A percentile compares a stretch with the other conserved stretches of the same genome.
Evolutionary conservation across 2,888 invertebrate species (phyloP).

Genomic region (Hybos culiciformis): DNA sequence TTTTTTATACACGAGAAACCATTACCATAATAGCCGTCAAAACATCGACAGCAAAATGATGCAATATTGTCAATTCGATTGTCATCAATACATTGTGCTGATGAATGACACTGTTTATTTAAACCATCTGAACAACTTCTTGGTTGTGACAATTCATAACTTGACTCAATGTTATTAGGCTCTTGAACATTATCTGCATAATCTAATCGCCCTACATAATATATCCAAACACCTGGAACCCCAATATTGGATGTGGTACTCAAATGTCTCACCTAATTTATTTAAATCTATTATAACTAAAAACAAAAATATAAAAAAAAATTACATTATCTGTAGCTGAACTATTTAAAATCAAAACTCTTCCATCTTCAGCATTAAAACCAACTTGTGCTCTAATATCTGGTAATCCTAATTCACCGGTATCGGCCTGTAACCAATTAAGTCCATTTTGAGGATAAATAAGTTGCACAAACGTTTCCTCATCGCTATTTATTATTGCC

Average conservation of each 20-base stretch:
- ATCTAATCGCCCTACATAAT: slow-evolving; percentile 60
- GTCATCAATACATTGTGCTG: slow-evolving; percentile 67
- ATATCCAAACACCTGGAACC: slow-evolving; percentile 75
- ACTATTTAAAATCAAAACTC: slow-evolving; percentile 59
- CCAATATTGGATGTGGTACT: slow-evolving; percentile 75
- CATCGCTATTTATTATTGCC: slow-evolving; percentile 25
- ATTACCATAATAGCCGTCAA: slow-evolving; percentile 78
- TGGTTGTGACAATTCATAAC: slow-evolving; percentile 22
- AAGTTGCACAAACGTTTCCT: slow-evolving; percentile 69
- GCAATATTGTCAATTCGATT: slow-evolving; percentile 67
- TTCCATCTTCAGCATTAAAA: slow-evolving; percentile 72
- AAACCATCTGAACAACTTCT: slow-evolving; percentile 49
- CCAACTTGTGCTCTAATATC: slow-evolving; percentile 92
- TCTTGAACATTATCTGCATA: slow-evolving; percentile 41
- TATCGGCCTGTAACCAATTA: slow-evolving; percentile 80
- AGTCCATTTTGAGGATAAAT: slow-evolving; percentile 78
- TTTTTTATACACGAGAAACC: slow-evolving; percentile 78
- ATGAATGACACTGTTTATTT: slow-evolving; percentile 61
- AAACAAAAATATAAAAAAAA: slow-evolving; percentile 19
- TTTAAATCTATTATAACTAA: not conserved
- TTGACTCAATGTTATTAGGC: slow-evolving; percentile 46
- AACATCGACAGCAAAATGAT: slow-evolving; percentile 86
- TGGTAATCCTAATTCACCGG: slow-evolving; percentile 59
- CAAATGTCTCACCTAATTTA: slow-evolving; percentile 27
- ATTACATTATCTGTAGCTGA: slow-evolving; percentile 80